Evolutionary conservation across 2,113 vertebrate species (phyloP), one percentile per base, ranked within the genome.

Genomic region (Acrocephalus arundinaceus): DNA sequence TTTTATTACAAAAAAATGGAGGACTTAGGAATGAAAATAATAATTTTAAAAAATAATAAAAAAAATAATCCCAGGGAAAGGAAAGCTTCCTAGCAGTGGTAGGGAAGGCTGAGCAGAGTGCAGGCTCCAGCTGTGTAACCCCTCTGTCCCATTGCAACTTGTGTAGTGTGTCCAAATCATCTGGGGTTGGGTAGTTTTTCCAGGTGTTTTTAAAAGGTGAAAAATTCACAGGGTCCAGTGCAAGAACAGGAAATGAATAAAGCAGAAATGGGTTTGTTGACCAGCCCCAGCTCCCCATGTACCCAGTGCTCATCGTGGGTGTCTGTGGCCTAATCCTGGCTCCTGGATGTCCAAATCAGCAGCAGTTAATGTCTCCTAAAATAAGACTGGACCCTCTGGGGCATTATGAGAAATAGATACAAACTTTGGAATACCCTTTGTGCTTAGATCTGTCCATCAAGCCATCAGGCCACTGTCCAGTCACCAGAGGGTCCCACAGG

Each of bases 1-100:
- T 98, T 98, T 98, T 98, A 98, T 96, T 97, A 98, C 89, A 95
- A 97, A 97, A 97, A 97, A 96, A 94, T 70, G 94, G 88, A 66
- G 92, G 94, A 87, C 82, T 93, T 96, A 95, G 79, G 92, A 94
- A 95, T 93, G n/a, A 86, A 95, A 96, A 92, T 75, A 90, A 87
- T 85, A 88, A 95, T 89, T 81, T 30, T 0, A 93, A 95, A 92
- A 80, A 86, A 74, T 14, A 52, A 77, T 18, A 66, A 77, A 97
- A 91, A 93, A 94, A 90, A 59, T 74, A 48, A 71, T 74, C 72
- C 39, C 46, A 74, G 84, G 80, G 90, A 59, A 79, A 91, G 87
- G 94, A 89, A 96, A 88, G 84, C 93, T 96, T 93, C 91, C 96
- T 91, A 52, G 89, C 87, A 76, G 85, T 79, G 95, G 92, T 96